Evolutionary conservation across 2,888 invertebrate genomes (phyloP).

Genomic region (Apoderus coryli): DNA sequence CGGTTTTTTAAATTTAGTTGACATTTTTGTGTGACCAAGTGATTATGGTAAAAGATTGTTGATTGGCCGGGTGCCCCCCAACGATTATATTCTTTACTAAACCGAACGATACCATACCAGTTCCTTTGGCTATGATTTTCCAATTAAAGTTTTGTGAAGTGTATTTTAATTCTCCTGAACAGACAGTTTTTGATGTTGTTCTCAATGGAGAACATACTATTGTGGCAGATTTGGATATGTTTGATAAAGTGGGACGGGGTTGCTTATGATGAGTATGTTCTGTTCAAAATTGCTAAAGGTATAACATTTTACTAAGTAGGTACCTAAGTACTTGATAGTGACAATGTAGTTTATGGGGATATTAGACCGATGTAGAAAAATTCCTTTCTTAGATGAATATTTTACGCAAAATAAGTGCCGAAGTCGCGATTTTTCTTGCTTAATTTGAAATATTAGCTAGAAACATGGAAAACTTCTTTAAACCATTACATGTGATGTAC

Average conservation of each 20-base stretch:
- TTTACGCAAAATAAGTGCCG: too few relatives aligned
- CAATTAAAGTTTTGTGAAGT: slow-evolving; percentile 94
- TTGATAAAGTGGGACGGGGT: slow-evolving; percentile 82
- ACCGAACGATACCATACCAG: slow-evolving; percentile 91
- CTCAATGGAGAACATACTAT: slow-evolving; percentile 87
- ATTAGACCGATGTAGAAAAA: too few relatives aligned
- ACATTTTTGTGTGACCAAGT: too few relatives aligned
- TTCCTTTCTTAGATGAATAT: too few relatives aligned
- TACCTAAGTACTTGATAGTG: too few relatives aligned
- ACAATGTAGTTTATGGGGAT: too few relatives aligned
- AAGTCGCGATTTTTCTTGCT: too few relatives aligned
- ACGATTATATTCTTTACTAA: slow-evolving; percentile 80
- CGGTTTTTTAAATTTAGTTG: too few relatives aligned
- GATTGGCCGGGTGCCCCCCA: slow-evolving; percentile 71
- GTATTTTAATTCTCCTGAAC: slow-evolving; percentile 85
- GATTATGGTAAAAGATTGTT: slow-evolving; percentile 85
- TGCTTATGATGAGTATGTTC: slow-evolving; percentile 88
- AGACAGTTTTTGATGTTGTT: slow-evolving; percentile 91
- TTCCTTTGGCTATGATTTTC: slow-evolving; percentile 89
- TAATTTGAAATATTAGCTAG: too few relatives aligned
- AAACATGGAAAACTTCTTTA: too few relatives aligned
- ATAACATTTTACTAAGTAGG: too few relatives aligned
- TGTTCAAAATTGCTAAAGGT: slow-evolving; percentile 71
- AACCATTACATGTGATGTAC: too few relatives aligned
- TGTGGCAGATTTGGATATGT: slow-evolving; percentile 87